Conservation (phyloP, 2,888 invertebrate genomes). For the Drosophila setosimentum region DNA sequence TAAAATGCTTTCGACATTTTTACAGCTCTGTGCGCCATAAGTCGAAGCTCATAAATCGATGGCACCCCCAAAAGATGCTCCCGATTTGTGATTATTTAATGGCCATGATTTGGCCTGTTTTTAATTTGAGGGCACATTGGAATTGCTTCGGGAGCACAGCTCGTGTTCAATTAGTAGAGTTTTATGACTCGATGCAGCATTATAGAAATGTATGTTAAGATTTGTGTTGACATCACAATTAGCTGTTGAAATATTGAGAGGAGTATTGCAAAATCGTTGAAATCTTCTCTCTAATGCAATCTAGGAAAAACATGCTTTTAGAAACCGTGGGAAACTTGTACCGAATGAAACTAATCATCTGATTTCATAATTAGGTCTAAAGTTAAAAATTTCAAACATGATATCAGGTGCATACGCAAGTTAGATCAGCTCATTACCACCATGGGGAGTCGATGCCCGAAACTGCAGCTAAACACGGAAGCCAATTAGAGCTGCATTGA, state of each 20-base stretch:
- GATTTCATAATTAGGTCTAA: slow-evolving; percentile 14
- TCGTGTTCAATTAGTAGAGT: slow-evolving; percentile 59
- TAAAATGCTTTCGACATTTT: slow-evolving; percentile 42
- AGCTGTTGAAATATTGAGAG: slow-evolving; percentile 25
- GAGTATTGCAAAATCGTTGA: slow-evolving; percentile 4
- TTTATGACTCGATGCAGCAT: slow-evolving; percentile 46
- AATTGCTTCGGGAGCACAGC: slow-evolving; percentile 28
- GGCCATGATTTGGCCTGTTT: slow-evolving; percentile 40
- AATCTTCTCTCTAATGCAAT: not conserved
- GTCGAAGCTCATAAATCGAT: slow-evolving; percentile 45
- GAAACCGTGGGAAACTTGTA: slow-evolving; percentile 49
- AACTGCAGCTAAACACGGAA: slow-evolving; percentile 39
- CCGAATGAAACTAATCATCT: slow-evolving; percentile 1
- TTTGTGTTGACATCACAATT: slow-evolving; percentile 44
- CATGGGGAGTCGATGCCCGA: slow-evolving; percentile 54
- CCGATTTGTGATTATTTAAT: slow-evolving; percentile 35
- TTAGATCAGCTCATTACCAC: slow-evolving; percentile 55
- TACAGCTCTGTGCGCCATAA: slow-evolving; percentile 14
- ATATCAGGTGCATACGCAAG: slow-evolving; percentile 18
- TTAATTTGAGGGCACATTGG: slow-evolving; percentile 48
- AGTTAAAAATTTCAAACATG: slow-evolving; percentile 14
- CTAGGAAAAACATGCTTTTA: not conserved
- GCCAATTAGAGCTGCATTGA: slow-evolving; percentile 41
- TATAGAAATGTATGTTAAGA: slow-evolving; percentile 11
- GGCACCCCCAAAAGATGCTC: slow-evolving; percentile 32